Conservation (phyloP, 1,140 invertebrate species). For the Atta texana region DNA sequence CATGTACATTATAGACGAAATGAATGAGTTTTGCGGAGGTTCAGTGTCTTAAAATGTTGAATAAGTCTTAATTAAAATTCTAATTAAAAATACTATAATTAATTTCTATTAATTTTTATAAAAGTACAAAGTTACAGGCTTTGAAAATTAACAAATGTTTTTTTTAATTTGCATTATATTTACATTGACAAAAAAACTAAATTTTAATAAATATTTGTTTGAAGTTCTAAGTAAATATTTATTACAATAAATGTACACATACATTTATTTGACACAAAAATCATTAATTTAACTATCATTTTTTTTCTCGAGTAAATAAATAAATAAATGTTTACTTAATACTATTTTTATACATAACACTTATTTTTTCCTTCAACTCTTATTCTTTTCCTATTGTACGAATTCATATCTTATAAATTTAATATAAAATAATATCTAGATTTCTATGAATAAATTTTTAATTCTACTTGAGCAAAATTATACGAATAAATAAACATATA, state of each 20-base stretch:
- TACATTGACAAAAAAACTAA: too few species aligned
- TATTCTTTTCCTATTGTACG: neutral
- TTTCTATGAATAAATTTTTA: neutral
- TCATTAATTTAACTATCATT: too few species aligned
- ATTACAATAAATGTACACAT: too few species aligned
- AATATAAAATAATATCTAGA: neutral
- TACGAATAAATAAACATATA: neutral
- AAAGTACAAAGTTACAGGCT: neutral
- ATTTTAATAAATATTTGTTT: too few species aligned
- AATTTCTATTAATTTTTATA: neutral
- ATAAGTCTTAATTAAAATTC: neutral
- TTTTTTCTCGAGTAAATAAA: too few species aligned
- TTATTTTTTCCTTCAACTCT: neutral
- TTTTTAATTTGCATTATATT: neutral
- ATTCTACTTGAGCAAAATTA: neutral
- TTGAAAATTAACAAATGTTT: neutral
- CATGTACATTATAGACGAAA: neutral
- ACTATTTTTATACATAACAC: neutral
- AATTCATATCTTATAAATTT: neutral
- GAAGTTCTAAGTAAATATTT: too few species aligned
- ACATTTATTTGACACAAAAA: too few species aligned
- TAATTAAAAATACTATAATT: neutral
- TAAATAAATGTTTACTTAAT: too few species aligned
- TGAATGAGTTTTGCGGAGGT: neutral
- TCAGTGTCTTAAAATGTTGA: neutral